Percentiles rank a stretch among this genome's conserved stretches.
These are phyloP conservation scores for Danionella cerebrum DNA, from an alignment of 2,113 vertebrate species.

Conservation along the genomic window DNA sequence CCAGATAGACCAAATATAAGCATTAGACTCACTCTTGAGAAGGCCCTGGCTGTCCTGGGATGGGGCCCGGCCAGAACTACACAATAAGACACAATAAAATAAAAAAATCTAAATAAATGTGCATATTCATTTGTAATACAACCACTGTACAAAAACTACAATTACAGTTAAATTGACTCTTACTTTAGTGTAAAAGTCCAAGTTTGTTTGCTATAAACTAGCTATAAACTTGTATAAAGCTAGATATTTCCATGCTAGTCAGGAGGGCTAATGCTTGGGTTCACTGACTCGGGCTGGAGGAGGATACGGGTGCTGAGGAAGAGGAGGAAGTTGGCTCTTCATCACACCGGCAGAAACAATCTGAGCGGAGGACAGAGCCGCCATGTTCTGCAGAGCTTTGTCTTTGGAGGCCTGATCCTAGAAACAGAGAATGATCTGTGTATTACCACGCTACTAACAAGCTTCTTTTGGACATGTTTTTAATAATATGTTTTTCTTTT, in stretches of 20 bases:
- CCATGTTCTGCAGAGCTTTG: slow-evolving; percentile 93
- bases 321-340: slow-evolving; percentile 74
- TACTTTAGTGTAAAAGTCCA: too few relatives aligned
- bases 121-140: too few relatives aligned
- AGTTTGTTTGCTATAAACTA: too few relatives aligned
- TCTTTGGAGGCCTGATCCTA: slow-evolving; percentile 96
- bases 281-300: slow-evolving; percentile 81
- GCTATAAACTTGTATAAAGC: too few relatives aligned
- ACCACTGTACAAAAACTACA: too few relatives aligned
- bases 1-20: not conserved
- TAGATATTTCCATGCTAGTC: too few relatives aligned
- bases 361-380: slow-evolving; percentile 91
- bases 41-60: slow-evolving; percentile 92
- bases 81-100: slow-evolving; percentile 11
- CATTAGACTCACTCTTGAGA: slow-evolving; percentile 90
- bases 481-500: too few relatives aligned
- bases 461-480: too few relatives aligned
- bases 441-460: too few relatives aligned
- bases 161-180: too few relatives aligned
- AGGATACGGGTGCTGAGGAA: slow-evolving; percentile 80
- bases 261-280: not conserved
- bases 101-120: too few relatives aligned
- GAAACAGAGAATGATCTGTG: not conserved
- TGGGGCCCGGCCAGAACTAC: slow-evolving; percentile 85
- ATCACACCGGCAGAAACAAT: slow-evolving; percentile 90